phyloP scores from a whole-genome alignment of 2,113 vertebrate species.

The Salvelinus sp. region DNA sequence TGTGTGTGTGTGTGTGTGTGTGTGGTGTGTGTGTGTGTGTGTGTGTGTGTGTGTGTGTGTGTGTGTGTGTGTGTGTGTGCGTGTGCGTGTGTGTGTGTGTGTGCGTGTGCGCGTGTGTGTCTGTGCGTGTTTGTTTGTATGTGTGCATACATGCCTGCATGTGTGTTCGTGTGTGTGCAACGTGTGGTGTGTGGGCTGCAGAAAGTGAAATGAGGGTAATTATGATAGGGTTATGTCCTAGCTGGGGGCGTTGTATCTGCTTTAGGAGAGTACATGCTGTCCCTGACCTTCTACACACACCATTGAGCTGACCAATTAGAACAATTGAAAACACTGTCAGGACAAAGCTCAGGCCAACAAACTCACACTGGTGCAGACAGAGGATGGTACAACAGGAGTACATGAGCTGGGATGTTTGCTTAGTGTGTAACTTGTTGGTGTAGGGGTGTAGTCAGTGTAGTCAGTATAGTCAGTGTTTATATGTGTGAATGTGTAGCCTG shows the following conservation, averaged over 20 bases:
- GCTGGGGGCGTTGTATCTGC: conserved; percentile 38
- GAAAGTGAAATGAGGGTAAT: conserved; percentile 54
- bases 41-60: neutral
- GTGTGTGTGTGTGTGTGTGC: neutral
- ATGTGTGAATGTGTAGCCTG: neutral
- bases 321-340: conserved; percentile 37
- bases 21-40: neutral
- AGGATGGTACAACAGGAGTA: too few relatives aligned
- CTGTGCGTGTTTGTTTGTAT: conserved; percentile 3
- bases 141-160: neutral
- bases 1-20: conserved; percentile 7
- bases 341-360: conserved; percentile 1
- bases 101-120: neutral
- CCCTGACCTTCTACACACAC: conserved; percentile 53
- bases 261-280: conserved; percentile 44
- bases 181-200: conserved; percentile 1
- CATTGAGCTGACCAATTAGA: conserved; percentile 61
- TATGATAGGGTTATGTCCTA: conserved; percentile 29
- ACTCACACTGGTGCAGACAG: conserved; percentile 14
- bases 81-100: too few relatives aligned
- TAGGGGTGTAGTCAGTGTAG: neutral
- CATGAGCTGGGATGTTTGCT: too few relatives aligned
- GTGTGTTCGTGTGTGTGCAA: neutral
- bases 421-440: neutral
- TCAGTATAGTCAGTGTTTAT: neutral